phyloP scores from a whole-genome alignment of 2,113 vertebrate genomes.

The Pollachius pollachius region DNA sequence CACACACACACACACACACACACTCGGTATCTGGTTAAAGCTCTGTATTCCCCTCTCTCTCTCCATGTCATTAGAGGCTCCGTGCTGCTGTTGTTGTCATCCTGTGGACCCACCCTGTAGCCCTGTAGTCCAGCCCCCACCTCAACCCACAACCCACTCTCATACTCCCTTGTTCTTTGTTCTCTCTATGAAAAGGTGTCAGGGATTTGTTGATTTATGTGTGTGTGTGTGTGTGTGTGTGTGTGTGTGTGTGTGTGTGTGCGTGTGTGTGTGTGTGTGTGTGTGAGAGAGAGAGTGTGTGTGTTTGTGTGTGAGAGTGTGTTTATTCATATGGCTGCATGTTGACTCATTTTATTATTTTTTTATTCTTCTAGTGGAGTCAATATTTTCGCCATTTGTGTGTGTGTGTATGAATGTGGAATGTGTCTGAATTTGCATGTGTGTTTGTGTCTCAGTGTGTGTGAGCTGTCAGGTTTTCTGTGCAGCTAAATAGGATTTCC shows the following conservation, averaged over 20 bases:
- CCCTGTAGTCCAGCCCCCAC: not conserved
- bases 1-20: not conserved
- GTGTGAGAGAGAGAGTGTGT: not conserved
- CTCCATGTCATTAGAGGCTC: not conserved
- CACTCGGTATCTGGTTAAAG: too few relatives aligned
- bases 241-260: not conserved
- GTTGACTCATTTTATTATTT: too few relatives aligned
- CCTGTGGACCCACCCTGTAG: too few relatives aligned
- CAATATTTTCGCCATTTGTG: not conserved
- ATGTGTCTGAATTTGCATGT: not conserved
- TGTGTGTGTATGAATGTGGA: not conserved
- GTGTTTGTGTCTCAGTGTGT: conserved; percentile 3
- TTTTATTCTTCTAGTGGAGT: too few relatives aligned
- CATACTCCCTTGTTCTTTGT: not conserved
- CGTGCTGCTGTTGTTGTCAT: too few relatives aligned
- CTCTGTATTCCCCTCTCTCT: not conserved
- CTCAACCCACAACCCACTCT: not conserved
- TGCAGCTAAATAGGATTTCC: conserved; percentile 38
- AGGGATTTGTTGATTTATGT: not conserved
- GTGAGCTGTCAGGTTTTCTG: conserved; percentile 1
- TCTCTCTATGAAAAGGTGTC: too few relatives aligned
- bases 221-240: not conserved
- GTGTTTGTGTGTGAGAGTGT: conserved; percentile 7
- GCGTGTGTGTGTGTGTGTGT: not conserved
- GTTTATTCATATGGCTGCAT: too few relatives aligned